Evolutionary conservation across 2,113 vertebrate species (phyloP).

Genomic region (Tauraco erythrolophus): DNA sequence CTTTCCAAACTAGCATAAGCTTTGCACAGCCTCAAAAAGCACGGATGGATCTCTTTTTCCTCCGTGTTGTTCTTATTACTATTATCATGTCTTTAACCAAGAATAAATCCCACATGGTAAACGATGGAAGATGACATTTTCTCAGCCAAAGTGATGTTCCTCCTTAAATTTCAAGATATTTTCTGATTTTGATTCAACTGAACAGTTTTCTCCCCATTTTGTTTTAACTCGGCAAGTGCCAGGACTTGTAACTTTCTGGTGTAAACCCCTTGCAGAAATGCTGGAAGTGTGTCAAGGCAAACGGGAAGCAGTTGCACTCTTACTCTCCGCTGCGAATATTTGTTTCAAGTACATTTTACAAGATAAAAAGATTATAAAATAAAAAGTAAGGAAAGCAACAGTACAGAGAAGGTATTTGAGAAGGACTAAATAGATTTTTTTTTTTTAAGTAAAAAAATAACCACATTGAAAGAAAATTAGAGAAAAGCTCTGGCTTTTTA

Average conservation of each 20-base stretch:
- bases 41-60: neutral
- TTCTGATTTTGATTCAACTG: constrained; percentile 19
- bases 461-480: neutral
- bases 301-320: neutral
- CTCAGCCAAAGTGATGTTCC: neutral
- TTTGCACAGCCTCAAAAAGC: neutral
- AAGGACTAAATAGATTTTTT: neutral
- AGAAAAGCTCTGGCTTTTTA: neutral
- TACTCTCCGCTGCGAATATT: neutral
- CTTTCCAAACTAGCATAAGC: neutral
- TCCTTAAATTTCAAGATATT: constrained; percentile 1
- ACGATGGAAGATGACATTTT: neutral
- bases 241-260: neutral
- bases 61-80: rapidly evolving
- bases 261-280: neutral
- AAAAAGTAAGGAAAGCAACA: neutral
- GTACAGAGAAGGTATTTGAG: neutral
- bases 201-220: neutral
- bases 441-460: neutral
- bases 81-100: neutral
- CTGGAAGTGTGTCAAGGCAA: neutral
- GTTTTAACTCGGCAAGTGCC: constrained; percentile 11
- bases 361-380: neutral
- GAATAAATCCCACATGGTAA: neutral
- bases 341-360: neutral